These are phyloP conservation scores for Mustela lutreola DNA, from an alignment of 2,113 vertebrate species.

Conservation along the genomic window DNA sequence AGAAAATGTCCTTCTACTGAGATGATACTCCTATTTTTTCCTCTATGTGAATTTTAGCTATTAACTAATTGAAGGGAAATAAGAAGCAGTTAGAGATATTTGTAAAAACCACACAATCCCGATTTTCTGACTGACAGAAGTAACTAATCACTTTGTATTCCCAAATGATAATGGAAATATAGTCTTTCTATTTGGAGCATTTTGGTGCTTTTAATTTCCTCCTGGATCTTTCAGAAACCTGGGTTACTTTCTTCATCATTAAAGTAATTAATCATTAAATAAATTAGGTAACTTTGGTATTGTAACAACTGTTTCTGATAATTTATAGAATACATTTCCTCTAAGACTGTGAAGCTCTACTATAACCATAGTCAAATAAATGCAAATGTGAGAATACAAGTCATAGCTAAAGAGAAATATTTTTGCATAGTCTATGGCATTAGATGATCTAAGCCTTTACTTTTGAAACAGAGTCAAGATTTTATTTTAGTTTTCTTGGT, in stretches of 20 bases:
- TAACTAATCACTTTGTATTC: neutral
- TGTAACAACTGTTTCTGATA: constrained; percentile 8
- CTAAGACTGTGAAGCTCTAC: neutral
- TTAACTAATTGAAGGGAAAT: constrained; percentile 17
- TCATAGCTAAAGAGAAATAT: neutral
- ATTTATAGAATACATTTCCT: neutral
- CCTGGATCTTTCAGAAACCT: neutral
- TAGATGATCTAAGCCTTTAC: neutral
- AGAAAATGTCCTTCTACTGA: neutral
- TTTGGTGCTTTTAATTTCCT: neutral
- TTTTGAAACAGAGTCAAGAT: neutral
- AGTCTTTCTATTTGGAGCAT: neutral
- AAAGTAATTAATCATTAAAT: constrained; percentile 1
- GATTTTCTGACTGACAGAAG: neutral
- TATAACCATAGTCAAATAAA: neutral
- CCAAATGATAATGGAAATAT: neutral
- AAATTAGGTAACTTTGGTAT: neutral
- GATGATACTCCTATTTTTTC: neutral
- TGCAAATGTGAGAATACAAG: neutral
- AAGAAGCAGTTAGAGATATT: neutral
- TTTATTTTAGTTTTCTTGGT: constrained; percentile 3
- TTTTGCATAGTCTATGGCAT: neutral
- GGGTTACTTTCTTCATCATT: neutral
- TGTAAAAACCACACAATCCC: neutral
- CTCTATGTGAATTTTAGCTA: neutral